Base-by-base conservation (phyloP, 2,797 vertebrate species). In the Hephaestus fuliginosus region DNA sequence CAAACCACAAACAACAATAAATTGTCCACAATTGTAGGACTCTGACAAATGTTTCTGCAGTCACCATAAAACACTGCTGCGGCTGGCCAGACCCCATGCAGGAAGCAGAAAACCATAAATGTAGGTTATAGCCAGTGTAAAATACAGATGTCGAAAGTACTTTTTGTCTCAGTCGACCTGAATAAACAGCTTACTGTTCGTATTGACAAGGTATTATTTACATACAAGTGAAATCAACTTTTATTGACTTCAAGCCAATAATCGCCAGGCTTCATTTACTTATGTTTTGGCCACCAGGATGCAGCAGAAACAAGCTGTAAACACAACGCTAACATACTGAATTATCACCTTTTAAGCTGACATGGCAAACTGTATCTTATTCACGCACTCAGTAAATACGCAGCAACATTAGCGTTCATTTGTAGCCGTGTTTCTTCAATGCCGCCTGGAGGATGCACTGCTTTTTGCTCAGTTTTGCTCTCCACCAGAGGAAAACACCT, bases 1-100 rank as follows among this genome's bases (percentile, higher is more conserved):
- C 36, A 69, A 76, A 66, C 51, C 25, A 39, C 56, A 83, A 77
- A 74, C 61, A 79, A 49, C 33, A 56, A 71, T 74, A 80, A 57
- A 89, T 74, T 68, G 41, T 65, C 25, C 1, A 2, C 10, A 78
- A 78, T 57, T 53, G 43, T 13, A 49, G 6, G 36, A 62, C 33
- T 46, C 25, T 74, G 65, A 77, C 63, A 81, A 65, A 81, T 74
- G 48, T 71, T 84, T 90, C 76, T 55, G 60, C 83, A 78, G 74
- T 36, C 43, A 44, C 65, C 52, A 43, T 43, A 28, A 60, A 58
- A 56, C 52, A 63, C 28, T 36, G 22, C 66, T 53, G 15, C 28
- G 43, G 69, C 3, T 62, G n/a, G 5, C 70, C 51, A 41, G 17
- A 13, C 49, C 15, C 36, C 53, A 22, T 49, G 11, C 1, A 5